Evolutionary conservation across 2,113 vertebrate genomes (phyloP).

Genomic region (Smithornis capensis): DNA sequence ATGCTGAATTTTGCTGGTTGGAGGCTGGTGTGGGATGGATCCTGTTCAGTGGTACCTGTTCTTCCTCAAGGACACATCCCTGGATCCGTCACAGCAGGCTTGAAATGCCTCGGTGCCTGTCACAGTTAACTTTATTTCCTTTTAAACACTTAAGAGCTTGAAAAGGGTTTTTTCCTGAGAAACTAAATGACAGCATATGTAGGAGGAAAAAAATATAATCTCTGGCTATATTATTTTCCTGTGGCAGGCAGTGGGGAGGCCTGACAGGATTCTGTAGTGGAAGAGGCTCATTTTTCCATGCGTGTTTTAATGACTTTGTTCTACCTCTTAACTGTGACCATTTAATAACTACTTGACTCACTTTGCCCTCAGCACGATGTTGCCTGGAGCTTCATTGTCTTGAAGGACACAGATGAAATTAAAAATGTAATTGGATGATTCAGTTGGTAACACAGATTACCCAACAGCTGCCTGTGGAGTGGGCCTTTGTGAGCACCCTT

Average conservation of each 20-base stretch:
- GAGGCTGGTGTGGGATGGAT: neutral
- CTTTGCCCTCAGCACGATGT: neutral
- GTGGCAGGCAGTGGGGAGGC: neutral
- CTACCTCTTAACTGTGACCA: neutral
- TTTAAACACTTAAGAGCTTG: neutral
- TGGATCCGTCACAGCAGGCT: neutral
- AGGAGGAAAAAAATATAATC: neutral
- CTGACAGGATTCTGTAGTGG: neutral
- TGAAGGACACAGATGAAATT: neutral
- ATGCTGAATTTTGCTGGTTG: neutral
- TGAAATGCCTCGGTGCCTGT: neutral
- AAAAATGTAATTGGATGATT: neutral
- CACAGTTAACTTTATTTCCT: neutral
- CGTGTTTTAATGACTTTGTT: neutral
- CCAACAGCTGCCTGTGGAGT: neutral
- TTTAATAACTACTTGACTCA: conserved; percentile 1
- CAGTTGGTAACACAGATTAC: neutral
- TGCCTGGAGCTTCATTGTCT: neutral
- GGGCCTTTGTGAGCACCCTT: neutral
- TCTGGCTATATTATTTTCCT: neutral
- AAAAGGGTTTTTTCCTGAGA: neutral
- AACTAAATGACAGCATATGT: neutral
- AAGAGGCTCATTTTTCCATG: neutral
- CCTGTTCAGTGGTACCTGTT: neutral
- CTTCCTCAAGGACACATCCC: neutral